These are phyloP conservation scores for Aurelia aurita complex sp. Pacific DNA, from an alignment of 30 jellyfish, hydroid and myxozoan species.

Conservation along the genomic window DNA sequence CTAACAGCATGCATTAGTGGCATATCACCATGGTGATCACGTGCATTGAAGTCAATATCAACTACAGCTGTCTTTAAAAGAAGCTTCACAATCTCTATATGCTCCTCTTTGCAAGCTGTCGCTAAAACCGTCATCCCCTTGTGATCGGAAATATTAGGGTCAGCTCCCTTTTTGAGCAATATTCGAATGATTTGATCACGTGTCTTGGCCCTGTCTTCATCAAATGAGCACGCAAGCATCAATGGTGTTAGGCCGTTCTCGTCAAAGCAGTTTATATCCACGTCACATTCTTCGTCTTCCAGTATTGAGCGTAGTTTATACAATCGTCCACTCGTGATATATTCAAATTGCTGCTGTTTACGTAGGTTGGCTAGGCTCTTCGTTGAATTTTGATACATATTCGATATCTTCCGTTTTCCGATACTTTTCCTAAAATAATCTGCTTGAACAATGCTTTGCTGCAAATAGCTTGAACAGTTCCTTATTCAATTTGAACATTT, in stretches of 20 bases:
- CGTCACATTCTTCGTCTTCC: conserved; percentile 28
- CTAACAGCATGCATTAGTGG: conserved; percentile 83
- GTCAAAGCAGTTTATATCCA: conserved; percentile 31
- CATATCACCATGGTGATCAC: conserved; percentile 65
- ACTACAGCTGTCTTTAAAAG: conserved; percentile 31
- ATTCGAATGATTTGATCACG: conserved; percentile 40
- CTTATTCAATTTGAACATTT: no score
- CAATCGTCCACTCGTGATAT: conserved; percentile 46
- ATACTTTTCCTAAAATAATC: no score
- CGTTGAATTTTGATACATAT: conserved; percentile 31
- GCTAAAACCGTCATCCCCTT: conserved; percentile 66
- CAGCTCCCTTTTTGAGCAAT: conserved; percentile 50
- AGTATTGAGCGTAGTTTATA: conserved; percentile 45
- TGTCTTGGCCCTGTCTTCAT: conserved; percentile 58
- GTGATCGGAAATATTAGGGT: conserved; percentile 38
- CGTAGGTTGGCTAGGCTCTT: conserved; percentile 41
- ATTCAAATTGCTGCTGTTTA: conserved; percentile 46
- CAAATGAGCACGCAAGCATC: conserved; percentile 66
- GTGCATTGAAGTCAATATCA: conserved; percentile 55
- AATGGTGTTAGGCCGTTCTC: conserved; percentile 55
- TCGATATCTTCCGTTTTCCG: no score
- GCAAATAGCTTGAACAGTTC: no score
- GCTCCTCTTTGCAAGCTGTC: conserved; percentile 64
- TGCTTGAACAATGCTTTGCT: no score
- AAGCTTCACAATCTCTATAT: conserved; percentile 25